A percentile compares a stretch with the other conserved stretches of the same genome.
Evolutionary conservation across 2,797 vertebrate species (phyloP).

Genomic region (Perodicticus potto): DNA sequence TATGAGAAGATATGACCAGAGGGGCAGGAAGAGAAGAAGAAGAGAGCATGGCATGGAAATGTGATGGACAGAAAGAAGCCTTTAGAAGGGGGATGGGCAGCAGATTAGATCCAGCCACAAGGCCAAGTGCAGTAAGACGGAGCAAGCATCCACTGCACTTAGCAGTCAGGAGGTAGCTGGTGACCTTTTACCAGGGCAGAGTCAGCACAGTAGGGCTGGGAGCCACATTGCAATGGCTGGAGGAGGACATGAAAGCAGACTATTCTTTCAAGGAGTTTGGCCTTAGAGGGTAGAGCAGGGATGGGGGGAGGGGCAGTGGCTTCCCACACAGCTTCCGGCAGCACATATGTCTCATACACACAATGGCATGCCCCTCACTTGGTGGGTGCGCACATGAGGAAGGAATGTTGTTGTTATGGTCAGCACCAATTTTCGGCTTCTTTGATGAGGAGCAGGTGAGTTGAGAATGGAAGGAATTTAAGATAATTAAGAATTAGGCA

Average conservation of each 20-base stretch:
- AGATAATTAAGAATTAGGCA: not conserved
- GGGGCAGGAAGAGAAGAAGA: not conserved
- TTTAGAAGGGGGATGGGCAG: not conserved
- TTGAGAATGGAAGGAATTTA: constrained; percentile 44
- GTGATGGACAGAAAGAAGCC: not conserved
- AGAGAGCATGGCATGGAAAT: not conserved
- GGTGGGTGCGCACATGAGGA: not conserved
- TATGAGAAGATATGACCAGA: not conserved
- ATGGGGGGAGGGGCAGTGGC: no score
- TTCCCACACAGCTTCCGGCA: not conserved
- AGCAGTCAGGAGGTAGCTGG: not conserved
- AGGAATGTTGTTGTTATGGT: not conserved
- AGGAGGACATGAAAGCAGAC: not conserved
- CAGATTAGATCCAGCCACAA: rapidly evolving
- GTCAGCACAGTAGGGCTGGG: not conserved
- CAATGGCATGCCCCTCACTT: not conserved
- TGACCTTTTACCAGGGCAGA: not conserved
- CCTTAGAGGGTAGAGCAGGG: rapidly evolving
- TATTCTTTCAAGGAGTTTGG: not conserved
- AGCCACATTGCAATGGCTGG: not conserved
- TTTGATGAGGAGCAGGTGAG: not conserved
- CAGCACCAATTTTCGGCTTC: not conserved
- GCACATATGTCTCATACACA: rapidly evolving
- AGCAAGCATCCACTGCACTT: no score
- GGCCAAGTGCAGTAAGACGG: not conserved